Evolutionary conservation across 2,888 invertebrate species (phyloP), one percentile per base, ranked within the genome.

Genomic region (Laothoe populi): DNA sequence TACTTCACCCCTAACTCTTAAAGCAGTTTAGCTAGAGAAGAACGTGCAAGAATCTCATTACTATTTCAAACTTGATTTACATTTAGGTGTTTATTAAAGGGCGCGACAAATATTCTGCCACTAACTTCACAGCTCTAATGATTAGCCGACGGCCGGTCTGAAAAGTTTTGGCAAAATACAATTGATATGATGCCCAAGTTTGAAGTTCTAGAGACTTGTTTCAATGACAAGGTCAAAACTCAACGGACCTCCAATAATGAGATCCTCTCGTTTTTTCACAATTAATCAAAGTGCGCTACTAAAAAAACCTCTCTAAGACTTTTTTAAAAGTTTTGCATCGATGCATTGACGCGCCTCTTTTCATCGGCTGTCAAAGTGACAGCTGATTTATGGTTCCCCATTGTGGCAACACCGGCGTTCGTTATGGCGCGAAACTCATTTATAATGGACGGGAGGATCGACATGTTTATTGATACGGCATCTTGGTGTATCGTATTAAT

Each of bases 371-470:
- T 88, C 90, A 88, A 84, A 87, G 74, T 89, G 90, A 89, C 90
- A 84, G 81, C 75, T 90, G 90, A 91, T 91, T 91, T 91, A 91
- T 90, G 87, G 81, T 87, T 83, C 81, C 75, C 85, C 85, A 86
- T 90, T 90, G 90, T 89, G 82, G 88, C 86, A 86, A 73, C 84
- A 84, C 84, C 83, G 75, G 77, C 79, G 81, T 85, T 86, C 88
- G 86, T 86, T 89, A 88, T 88, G 89, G 87, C 89, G 90, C 87
- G 86, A 86, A 88, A 84, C 82, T 86, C 88, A 89, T 89, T 89
- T 88, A 87, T 83, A 82, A 76, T 73, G 44, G 49, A 21, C 40
- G 23, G 35, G 24, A 23, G 45, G 21, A 31, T 57, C 0, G 31
- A 24, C 31, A 59, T 63, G 57, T 46, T 59, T 60, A 23, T 26